phyloP scores from a whole-genome alignment of 2,113 vertebrate genomes.

The Ictalurus furcatus region DNA sequence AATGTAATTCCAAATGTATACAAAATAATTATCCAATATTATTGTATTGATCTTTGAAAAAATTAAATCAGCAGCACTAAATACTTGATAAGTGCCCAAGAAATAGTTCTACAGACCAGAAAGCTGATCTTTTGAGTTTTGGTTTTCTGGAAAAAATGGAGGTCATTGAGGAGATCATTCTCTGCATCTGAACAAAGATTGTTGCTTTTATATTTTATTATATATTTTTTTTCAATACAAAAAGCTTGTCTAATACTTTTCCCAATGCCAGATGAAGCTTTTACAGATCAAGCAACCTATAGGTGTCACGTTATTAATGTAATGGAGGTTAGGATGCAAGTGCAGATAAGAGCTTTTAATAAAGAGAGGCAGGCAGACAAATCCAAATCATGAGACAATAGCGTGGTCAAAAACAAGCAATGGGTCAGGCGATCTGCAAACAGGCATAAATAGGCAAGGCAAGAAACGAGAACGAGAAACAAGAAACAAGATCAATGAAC shows the following conservation, averaged over 20 bases:
- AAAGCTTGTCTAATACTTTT: conserved; percentile 23
- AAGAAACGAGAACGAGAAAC: no score
- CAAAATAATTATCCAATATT: neutral
- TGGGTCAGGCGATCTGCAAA: no score
- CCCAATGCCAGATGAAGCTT: neutral
- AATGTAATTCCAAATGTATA: neutral
- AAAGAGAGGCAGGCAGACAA: no score
- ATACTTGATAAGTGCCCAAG: neutral
- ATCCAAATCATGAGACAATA: no score
- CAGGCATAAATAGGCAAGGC: no score
- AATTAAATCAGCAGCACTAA: neutral
- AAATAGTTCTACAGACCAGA: neutral
- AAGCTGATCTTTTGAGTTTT: neutral
- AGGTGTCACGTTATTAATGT: neutral
- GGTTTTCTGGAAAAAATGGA: neutral
- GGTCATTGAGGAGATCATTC: neutral
- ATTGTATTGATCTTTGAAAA: neutral
- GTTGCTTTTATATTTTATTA: neutral
- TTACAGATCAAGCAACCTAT: neutral
- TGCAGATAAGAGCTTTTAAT: no score
- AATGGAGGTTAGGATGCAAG: no score
- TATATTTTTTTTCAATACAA: neutral
- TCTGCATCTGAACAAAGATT: conserved; percentile 25
- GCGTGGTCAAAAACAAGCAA: no score
- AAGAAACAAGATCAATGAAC: no score